A percentile compares a stretch with the other conserved stretches of the same genome.
Evolutionary conservation across 2,113 vertebrate genomes (phyloP).

Genomic region (Psilopsiagon aymara): DNA sequence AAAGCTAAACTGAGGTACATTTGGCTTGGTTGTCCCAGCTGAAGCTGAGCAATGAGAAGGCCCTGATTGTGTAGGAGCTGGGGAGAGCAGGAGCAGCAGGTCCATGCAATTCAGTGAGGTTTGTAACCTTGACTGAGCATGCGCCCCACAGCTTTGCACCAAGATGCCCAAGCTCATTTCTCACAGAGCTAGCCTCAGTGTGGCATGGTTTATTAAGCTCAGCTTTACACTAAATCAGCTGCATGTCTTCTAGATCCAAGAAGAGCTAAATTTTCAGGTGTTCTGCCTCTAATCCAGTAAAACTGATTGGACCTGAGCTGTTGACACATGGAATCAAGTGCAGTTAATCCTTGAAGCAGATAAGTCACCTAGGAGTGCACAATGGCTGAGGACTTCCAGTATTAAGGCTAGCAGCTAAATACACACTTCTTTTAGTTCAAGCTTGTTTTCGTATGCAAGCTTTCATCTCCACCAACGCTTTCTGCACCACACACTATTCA

Average conservation of each 20-base stretch:
- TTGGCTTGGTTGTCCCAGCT: neutral
- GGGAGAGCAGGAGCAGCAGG: neutral
- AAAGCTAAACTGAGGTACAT: neutral
- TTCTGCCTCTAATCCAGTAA: neutral
- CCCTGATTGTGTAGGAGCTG: neutral
- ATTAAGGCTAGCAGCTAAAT: neutral
- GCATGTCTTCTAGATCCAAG: neutral
- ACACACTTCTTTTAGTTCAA: neutral
- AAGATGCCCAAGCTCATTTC: neutral
- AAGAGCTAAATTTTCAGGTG: neutral
- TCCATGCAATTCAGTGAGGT: neutral
- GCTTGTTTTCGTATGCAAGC: neutral
- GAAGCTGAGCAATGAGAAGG: neutral
- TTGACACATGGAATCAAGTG: neutral
- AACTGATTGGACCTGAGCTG: neutral
- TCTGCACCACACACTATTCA: neutral
- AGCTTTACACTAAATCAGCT: neutral
- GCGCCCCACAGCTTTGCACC: neutral
- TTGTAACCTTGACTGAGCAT: neutral
- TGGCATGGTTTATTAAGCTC: neutral
- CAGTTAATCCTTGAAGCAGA: neutral
- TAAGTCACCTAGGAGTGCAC: neutral
- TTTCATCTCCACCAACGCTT: neutral
- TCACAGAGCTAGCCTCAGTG: neutral
- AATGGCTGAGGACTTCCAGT: neutral